Base-by-base conservation (phyloP, 2,113 vertebrate genomes). In the Nycticorax nycticorax region DNA sequence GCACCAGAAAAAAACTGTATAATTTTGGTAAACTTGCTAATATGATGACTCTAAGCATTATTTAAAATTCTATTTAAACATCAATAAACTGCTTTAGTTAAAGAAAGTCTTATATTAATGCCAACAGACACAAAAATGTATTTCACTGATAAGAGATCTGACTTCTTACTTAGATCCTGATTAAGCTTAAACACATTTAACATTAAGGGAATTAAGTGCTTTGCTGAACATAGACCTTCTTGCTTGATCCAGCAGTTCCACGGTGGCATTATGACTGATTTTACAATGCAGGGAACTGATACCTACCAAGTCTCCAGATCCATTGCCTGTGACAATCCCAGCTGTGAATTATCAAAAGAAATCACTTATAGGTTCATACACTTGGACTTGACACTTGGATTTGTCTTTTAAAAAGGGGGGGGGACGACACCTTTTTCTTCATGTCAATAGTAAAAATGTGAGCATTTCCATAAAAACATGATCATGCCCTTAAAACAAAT, bases 61-160 rank as follows among this genome's bases (percentile, higher is more conserved):
- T 48, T 93, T 71, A 56, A 91, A 93, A 93, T 66, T 81, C 62
- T 92, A 76, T 48, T 89, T 93, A 84, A 85, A 74, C 32, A 75
- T 52, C 75, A 88, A 47, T 69, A 85, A 62, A 22, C 45, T 57
- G 23, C 20, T 85, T 92, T 45, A 77, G 57, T 77, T 89, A 66
- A 68, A 91, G 52, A 88, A 89, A 86, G 60, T 24, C 39, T 79
- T 72, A 76, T 3, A 68, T 63, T 81, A 93, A 75, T 9, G 3
- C 19, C 37, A 92, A 86, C 5, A 69, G n/a, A 78, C 37, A 71
- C 15, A 80, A 93, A 95, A 75, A 47, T 28, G 1, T 21, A 75
- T 53, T 86, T 80, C 35, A 59, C 45, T 64, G 39, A 45, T 56
- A 67, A 53, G 12, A 62, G 39, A 80, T 39, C 18, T 56, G 68